Conservation (phyloP, 2,888 invertebrate species). For the Piscicola geometra region DNA sequence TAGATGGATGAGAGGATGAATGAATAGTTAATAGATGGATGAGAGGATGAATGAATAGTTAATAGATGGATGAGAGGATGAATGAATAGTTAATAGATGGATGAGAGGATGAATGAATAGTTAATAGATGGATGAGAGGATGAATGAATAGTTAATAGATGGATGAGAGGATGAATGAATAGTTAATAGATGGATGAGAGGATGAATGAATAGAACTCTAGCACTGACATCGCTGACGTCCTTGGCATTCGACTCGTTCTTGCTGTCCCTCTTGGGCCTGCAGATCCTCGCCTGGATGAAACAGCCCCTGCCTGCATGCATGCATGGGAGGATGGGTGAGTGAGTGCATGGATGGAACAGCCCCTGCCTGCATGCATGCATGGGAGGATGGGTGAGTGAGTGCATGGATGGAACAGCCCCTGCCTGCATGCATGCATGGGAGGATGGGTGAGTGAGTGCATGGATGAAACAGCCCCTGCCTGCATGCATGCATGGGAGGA, state of each 20-base stretch:
- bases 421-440: no score
- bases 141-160: neutral
- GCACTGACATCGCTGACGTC: slow-evolving; percentile 71
- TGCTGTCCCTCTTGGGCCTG: slow-evolving; percentile 70
- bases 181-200: neutral
- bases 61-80: no score
- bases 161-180: neutral
- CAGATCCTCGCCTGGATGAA: slow-evolving; percentile 60
- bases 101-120: neutral
- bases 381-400: neutral
- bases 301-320: slow-evolving; percentile 56
- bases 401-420: neutral
- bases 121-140: neutral
- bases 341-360: slow-evolving; percentile 52
- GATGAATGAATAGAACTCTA: neutral
- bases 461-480: no score
- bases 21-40: no score
- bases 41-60: no score
- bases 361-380: slow-evolving; percentile 57
- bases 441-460: no score
- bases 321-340: no score
- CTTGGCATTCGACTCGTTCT: slow-evolving; percentile 71
- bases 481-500: no score
- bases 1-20: no score
- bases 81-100: no score